Conservation (phyloP, 1,140 invertebrate genomes). For the Oryzaephilus surinamensis region DNA sequence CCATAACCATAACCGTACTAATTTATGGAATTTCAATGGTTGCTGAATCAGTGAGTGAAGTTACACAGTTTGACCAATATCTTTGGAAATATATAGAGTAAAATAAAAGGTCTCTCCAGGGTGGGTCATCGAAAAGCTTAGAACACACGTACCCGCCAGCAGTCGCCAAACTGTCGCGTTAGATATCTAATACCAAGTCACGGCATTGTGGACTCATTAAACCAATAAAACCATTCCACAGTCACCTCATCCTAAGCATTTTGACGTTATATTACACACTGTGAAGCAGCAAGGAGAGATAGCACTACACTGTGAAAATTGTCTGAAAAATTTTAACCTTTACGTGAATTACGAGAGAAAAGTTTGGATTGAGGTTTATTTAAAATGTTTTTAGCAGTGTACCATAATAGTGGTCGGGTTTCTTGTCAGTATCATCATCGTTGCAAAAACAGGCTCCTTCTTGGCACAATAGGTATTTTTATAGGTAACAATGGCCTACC, state of each 20-base stretch:
- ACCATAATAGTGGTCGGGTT: conserved; percentile 12
- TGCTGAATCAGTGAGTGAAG: too few species aligned
- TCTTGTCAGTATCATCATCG: conserved; percentile 16
- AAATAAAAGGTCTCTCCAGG: too few species aligned
- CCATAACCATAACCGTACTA: too few species aligned
- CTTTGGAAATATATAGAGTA: too few species aligned
- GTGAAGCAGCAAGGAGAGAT: neutral
- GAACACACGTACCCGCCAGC: too few species aligned
- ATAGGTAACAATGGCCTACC: conserved; percentile 30
- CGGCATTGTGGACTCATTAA: conserved; percentile 16
- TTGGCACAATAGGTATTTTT: conserved; percentile 33
- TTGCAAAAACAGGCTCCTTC: conserved; percentile 21
- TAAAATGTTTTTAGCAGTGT: neutral
- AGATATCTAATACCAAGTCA: too few species aligned
- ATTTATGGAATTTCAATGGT: too few species aligned
- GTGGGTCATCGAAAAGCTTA: too few species aligned
- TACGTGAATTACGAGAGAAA: neutral
- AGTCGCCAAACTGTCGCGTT: too few species aligned
- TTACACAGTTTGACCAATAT: too few species aligned
- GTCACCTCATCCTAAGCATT: conserved; percentile 13
- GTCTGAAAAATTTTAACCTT: too few species aligned
- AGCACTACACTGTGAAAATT: neutral
- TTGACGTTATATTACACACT: too few species aligned
- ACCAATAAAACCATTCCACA: conserved; percentile 21
- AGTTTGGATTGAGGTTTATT: neutral